phyloP scores from a whole-genome alignment of 2,113 vertebrate species.

The Ovis canadensis region DNA sequence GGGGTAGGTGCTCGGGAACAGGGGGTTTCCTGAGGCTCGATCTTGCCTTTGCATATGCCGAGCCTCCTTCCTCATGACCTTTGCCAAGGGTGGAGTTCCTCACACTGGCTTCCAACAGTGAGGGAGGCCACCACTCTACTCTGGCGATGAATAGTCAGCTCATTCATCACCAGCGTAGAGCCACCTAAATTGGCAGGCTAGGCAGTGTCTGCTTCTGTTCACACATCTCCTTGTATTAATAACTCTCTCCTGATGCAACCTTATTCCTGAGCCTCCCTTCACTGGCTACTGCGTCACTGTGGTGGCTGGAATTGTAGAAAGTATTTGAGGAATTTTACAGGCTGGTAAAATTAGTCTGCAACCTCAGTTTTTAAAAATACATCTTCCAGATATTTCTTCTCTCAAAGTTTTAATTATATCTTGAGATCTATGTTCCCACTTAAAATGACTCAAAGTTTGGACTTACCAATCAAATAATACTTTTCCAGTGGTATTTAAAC shows the following conservation, averaged over 20 bases:
- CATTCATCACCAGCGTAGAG: neutral
- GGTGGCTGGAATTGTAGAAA: neutral
- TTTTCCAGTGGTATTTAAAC: neutral
- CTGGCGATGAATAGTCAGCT: neutral
- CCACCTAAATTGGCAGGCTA: neutral
- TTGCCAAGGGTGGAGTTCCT: too few relatives aligned
- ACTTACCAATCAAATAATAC: neutral
- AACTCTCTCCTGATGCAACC: neutral
- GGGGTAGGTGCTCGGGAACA: too few relatives aligned
- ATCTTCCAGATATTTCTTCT: neutral
- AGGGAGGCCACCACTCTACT: neutral
- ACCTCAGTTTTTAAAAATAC: neutral
- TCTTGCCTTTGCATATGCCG: too few relatives aligned
- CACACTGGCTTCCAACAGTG: too few relatives aligned
- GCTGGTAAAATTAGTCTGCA: neutral
- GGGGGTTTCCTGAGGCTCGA: too few relatives aligned
- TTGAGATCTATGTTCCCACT: slow-evolving; percentile 9
- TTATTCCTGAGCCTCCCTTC: neutral
- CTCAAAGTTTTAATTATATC: neutral
- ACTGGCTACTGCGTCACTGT: neutral
- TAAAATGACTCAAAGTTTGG: neutral
- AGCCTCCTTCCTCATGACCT: too few relatives aligned
- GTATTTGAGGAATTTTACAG: neutral
- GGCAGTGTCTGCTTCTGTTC: neutral
- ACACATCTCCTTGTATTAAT: neutral